Base-by-base conservation (phyloP, 2,113 vertebrate species). In the Sinocyclocheilus anophthalmus region DNA sequence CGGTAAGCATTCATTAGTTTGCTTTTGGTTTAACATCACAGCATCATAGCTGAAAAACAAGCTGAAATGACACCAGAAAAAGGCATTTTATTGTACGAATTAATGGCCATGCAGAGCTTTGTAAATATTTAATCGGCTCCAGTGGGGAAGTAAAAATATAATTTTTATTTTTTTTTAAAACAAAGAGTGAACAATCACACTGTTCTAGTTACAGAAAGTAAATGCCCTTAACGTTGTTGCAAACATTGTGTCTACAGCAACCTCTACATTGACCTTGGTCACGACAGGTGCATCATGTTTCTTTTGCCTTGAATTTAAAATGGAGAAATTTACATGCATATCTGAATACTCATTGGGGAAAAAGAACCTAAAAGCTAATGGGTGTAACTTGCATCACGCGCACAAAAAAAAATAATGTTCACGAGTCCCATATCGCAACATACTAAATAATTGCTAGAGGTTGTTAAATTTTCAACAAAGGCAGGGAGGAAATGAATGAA, bases 391-490 rank as follows among this genome's bases (percentile, higher is more conserved):
- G 84, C 73, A 81, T 84, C 72, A 65, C 78, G 76, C 75, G 48
- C 22, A 45, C 18, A 55, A 55, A 69, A 55, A 18, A 24, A 13
- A 39, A 63, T 81, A 13, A 12, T 81, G 59, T 45, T 53, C 76
- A 33, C 59, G 73, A 81, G 45, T 80, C 76, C 59, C 83, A 69
- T 59, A 33, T 24, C 18, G 7, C 57, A 48, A 24, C 39, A 50
- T 8, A 63, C 57, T 63, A 11, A 87, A 83, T 79, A 85, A 75
- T 76, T 70, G n/a, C 48, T 81, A 33, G 70, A 81, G 75, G 87
- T 88, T 63, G 84, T 86, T 26, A 87, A 81, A 81, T 53, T 80
- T 85, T 75, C 57, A 76, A 76, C 22, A 85, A 59, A 78, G 67
- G 72, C 69, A 26, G 75, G 39, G 70, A 65, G 69, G 24, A 48